Percentiles rank a stretch among this genome's conserved stretches.
phyloP scores from a whole-genome alignment of 2,113 vertebrate genomes.

The Pseudopodoces humilis region DNA sequence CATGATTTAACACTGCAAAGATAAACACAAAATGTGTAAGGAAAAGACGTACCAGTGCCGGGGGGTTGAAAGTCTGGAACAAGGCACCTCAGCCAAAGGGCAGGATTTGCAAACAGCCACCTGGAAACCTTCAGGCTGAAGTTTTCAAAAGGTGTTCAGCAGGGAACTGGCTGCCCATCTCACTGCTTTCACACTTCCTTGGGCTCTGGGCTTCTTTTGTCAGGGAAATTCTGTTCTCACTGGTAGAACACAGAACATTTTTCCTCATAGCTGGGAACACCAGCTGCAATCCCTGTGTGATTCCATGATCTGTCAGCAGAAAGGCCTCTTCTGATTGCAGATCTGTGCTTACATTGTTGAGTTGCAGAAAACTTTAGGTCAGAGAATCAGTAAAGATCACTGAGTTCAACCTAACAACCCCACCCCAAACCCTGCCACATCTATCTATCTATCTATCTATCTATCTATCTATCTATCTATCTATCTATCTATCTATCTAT shows the following conservation, averaged over 20 bases:
- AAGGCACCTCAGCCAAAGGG: neutral
- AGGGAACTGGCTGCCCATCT: neutral
- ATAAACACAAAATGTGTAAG: neutral
- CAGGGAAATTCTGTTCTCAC: neutral
- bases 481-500: no score
- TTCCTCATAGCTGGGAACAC: neutral
- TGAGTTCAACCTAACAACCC: neutral
- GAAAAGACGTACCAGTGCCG: neutral
- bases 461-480: no score
- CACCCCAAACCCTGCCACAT: neutral
- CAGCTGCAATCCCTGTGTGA: neutral
- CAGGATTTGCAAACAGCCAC: neutral
- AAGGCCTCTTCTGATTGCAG: neutral
- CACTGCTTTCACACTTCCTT: rapidly evolving
- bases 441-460: neutral
- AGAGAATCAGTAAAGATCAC: no score
- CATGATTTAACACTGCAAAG: neutral
- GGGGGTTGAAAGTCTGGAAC: neutral
- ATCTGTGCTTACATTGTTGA: neutral
- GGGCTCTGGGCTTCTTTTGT: neutral
- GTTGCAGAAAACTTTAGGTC: no score
- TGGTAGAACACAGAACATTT: neutral
- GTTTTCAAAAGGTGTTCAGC: neutral
- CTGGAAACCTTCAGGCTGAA: neutral
- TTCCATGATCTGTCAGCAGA: neutral